phyloP scores from a whole-genome alignment of 2,888 invertebrate genomes.

The Epicampocera succincta region DNA sequence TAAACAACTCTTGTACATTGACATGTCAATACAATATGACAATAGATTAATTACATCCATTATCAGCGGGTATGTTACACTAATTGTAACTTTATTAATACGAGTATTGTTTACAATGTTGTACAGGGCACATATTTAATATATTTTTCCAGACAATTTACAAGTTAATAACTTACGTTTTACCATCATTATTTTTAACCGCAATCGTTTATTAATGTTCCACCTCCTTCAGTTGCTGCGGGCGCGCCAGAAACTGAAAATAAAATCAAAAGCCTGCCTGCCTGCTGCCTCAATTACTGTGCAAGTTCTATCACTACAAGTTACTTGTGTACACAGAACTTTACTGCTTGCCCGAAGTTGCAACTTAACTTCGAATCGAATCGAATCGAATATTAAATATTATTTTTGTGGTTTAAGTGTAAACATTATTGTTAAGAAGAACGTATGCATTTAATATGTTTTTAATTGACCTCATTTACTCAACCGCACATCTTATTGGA shows the following conservation, averaged over 20 bases:
- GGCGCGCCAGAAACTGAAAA: background rate
- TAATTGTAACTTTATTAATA: conserved; percentile 38
- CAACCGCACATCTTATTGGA: conserved; percentile 62
- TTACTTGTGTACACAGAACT: conserved; percentile 25
- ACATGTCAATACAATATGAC: background rate
- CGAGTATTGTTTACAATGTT: background rate
- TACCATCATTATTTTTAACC: conserved; percentile 33
- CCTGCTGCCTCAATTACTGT: background rate
- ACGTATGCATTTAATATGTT: conserved; percentile 67
- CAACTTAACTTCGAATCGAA: background rate
- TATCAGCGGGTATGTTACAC: conserved; percentile 53
- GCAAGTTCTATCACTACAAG: conserved; percentile 41
- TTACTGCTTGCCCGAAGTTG: conserved; percentile 11
- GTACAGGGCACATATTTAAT: conserved; percentile 23
- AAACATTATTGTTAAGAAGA: conserved; percentile 63
- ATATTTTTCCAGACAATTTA: conserved; percentile 17
- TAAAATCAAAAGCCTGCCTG: background rate
- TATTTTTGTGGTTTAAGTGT: conserved; percentile 65
- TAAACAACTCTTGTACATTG: background rate
- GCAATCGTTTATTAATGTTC: conserved; percentile 23
- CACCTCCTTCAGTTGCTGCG: background rate
- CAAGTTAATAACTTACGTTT: conserved; percentile 49
- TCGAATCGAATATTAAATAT: conserved; percentile 57
- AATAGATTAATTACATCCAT: conserved; percentile 42
- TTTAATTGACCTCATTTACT: conserved; percentile 69